Conservation (phyloP, 2,113 vertebrate species). For the Protomyctophum bolini region DNA sequence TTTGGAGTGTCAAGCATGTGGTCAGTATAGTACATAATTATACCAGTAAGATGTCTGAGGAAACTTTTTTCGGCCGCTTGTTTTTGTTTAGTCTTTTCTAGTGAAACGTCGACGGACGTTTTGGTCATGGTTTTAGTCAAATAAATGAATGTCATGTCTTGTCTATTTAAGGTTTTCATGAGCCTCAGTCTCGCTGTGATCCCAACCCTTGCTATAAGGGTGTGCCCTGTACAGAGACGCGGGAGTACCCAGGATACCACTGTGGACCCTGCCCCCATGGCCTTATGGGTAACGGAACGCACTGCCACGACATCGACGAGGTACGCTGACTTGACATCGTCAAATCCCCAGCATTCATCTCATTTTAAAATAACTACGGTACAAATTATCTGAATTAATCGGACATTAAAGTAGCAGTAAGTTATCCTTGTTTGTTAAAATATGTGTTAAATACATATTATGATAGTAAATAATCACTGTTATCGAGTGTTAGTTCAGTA, state of each 20-base stretch:
- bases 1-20: constrained; percentile 91
- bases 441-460: background rate
- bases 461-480: no score
- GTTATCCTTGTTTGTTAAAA: background rate
- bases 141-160: no score
- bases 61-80: no score
- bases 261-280: constrained; percentile 85
- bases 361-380: no score
- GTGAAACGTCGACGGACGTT: no score
- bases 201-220: constrained; percentile 85
- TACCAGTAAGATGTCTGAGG: no score
- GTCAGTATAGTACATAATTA: constrained; percentile 69
- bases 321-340: constrained; percentile 49
- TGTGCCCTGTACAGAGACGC: constrained; percentile 85
- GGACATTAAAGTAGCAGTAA: background rate
- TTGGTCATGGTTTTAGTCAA: no score
- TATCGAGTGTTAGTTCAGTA: no score
- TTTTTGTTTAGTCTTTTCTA: no score
- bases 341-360: background rate
- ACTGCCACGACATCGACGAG: constrained; percentile 86
- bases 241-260: constrained; percentile 85
- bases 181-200: constrained; percentile 85
- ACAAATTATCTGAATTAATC: no score
- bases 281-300: constrained; percentile 83
- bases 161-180: constrained; percentile 82